Conservation (phyloP, 2,888 invertebrate genomes). For the Psylliodes chrysocephalus region DNA sequence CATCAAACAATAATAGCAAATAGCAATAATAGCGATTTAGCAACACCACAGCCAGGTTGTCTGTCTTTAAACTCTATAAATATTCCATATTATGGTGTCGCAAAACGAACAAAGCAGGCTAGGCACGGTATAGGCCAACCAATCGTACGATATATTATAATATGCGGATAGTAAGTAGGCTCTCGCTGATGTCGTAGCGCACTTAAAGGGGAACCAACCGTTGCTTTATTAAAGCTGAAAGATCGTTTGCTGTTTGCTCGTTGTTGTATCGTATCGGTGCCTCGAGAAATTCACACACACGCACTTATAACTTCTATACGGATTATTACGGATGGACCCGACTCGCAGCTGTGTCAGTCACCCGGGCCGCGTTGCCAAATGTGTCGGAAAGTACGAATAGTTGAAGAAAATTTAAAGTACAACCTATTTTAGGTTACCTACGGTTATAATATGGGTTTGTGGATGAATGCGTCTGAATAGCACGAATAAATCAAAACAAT, state of each 20-base stretch:
- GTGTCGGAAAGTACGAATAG: slow-evolving; percentile 23
- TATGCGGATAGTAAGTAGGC: neutral
- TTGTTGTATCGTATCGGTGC: neutral
- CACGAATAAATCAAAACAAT: too few relatives aligned
- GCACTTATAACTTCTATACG: too few relatives aligned
- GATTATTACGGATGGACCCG: slow-evolving; percentile 31
- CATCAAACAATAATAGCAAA: too few relatives aligned
- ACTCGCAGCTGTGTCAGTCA: slow-evolving; percentile 56
- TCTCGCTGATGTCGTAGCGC: neutral
- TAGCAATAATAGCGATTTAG: neutral
- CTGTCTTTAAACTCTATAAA: neutral
- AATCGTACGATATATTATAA: neutral
- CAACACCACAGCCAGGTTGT: neutral
- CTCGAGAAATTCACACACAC: neutral
- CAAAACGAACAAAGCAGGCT: neutral
- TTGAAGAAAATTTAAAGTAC: too few relatives aligned
- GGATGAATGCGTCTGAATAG: too few relatives aligned
- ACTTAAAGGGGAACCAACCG: slow-evolving; percentile 12
- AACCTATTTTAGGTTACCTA: too few relatives aligned
- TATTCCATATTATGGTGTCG: neutral
- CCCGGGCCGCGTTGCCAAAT: slow-evolving; percentile 54
- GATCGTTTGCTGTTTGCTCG: too few relatives aligned
- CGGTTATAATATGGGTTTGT: too few relatives aligned
- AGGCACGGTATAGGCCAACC: neutral
- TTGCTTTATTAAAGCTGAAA: neutral